Evolutionary conservation across 1,140 invertebrate species (phyloP).

Genomic region (Littorina saxatilis): DNA sequence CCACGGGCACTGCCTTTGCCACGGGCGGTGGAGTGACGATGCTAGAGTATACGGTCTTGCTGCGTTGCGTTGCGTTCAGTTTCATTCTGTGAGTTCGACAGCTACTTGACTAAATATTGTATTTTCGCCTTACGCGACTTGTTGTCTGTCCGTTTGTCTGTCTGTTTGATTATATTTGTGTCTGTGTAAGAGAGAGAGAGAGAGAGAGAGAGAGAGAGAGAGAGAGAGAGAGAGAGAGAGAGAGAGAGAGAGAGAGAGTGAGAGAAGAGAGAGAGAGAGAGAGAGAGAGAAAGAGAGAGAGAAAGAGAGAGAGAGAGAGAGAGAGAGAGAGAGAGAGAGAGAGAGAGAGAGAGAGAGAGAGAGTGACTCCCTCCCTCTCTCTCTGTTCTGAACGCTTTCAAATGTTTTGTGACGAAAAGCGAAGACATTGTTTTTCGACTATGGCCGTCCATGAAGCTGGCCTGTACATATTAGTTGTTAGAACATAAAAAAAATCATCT

Average conservation of each 20-base stretch:
- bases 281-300: neutral
- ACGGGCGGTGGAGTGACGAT: too few relatives aligned
- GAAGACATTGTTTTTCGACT: neutral
- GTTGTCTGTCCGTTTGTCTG: too few relatives aligned
- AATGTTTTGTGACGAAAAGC: neutral
- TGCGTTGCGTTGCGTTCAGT: too few relatives aligned
- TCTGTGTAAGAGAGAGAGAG: too few relatives aligned
- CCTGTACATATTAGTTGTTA: neutral
- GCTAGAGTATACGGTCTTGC: too few relatives aligned
- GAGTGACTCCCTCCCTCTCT: too few relatives aligned
- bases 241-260: conserved; percentile 20
- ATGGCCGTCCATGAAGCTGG: neutral
- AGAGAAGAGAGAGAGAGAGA: conserved; percentile 9
- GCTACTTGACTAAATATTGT: too few relatives aligned
- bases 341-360: conserved; percentile 11
- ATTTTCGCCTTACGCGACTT: too few relatives aligned
- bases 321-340: conserved; percentile 7
- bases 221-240: conserved; percentile 38
- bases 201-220: conserved; percentile 37
- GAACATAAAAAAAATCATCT: neutral
- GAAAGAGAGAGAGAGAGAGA: conserved; percentile 16
- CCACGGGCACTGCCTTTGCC: too few relatives aligned
- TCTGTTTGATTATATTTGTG: too few relatives aligned
- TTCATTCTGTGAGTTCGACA: too few relatives aligned
- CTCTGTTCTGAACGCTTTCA: too few relatives aligned